phyloP scores from a whole-genome alignment of 2,888 invertebrate species.

The Merodon equestris region DNA sequence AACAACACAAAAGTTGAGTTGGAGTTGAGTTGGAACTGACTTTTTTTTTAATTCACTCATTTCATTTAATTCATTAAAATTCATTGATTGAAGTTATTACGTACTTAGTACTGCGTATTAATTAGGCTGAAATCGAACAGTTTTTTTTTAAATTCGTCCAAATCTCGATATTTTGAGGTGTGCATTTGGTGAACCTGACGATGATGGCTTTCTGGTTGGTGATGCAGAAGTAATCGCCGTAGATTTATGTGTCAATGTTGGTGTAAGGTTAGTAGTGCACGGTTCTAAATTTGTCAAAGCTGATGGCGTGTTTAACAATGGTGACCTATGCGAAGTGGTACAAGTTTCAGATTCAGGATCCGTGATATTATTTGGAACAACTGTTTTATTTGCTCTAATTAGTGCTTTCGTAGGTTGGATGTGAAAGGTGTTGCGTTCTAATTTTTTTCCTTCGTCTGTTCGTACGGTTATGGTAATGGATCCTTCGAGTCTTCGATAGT shows the following conservation, averaged over 20 bases:
- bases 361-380: slow-evolving; percentile 17
- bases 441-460: slow-evolving; percentile 46
- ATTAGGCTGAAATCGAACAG: not conserved
- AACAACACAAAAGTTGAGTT: no score
- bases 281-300: slow-evolving; percentile 6
- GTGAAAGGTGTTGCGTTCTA: slow-evolving; percentile 55
- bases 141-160: slow-evolving; percentile 15
- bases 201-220: slow-evolving; percentile 10
- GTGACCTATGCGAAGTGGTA: not conserved
- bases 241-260: slow-evolving; percentile 12
- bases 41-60: no score
- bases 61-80: no score
- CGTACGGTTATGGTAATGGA: slow-evolving; percentile 42
- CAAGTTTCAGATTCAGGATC: slow-evolving; percentile 1
- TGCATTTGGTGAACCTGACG: not conserved
- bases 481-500: slow-evolving; percentile 42
- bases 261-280: not conserved
- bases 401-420: slow-evolving; percentile 47
- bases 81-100: no score
- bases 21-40: no score
- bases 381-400: slow-evolving; percentile 25
- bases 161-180: slow-evolving; percentile 24
- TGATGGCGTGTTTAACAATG: slow-evolving; percentile 1
- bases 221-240: not conserved
- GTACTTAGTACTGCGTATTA: no score